Evolutionary conservation across 2,797 vertebrate species (phyloP).

Genomic region (Gadopsis marmoratus): DNA sequence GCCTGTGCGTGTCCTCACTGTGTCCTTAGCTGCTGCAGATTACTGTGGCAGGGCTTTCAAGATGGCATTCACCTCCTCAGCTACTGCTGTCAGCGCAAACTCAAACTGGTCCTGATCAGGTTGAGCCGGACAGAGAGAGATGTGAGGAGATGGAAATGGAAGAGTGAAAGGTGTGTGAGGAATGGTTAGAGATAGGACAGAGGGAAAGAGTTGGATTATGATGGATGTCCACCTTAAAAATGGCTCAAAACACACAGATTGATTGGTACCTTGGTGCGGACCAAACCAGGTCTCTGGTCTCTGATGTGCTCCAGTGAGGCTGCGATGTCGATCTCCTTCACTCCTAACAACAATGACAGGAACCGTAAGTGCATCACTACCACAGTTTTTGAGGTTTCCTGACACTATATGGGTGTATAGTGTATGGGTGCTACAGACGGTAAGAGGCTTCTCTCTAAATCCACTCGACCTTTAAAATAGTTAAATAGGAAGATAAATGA

Average conservation of each 20-base stretch:
- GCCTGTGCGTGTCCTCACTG: slow-evolving; percentile 36
- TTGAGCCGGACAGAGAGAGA: not conserved
- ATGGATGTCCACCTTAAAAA: not conserved
- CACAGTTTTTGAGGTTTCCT: not conserved
- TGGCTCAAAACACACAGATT: not conserved
- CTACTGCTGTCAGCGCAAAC: slow-evolving; percentile 96
- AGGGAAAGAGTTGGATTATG: slow-evolving; percentile 2
- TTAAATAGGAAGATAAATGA: not conserved
- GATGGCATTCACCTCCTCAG: slow-evolving; percentile 98
- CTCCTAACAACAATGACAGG: slow-evolving; percentile 82
- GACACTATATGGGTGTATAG: too few relatives aligned
- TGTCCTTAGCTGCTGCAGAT: slow-evolving; percentile 63
- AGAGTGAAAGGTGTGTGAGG: not conserved
- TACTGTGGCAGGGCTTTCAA: slow-evolving; percentile 96
- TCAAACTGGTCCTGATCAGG: slow-evolving; percentile 95
- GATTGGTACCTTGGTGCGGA: slow-evolving; percentile 92
- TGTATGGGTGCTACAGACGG: too few relatives aligned
- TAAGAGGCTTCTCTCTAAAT: not conserved
- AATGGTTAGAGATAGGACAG: not conserved
- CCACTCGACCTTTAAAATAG: not conserved
- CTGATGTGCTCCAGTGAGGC: slow-evolving; percentile 96
- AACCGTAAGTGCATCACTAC: slow-evolving; percentile 6
- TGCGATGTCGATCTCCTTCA: slow-evolving; percentile 98
- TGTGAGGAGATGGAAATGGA: not conserved
- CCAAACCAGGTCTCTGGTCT: slow-evolving; percentile 94